Conservation (phyloP, 2,888 invertebrate genomes). For the Megaustenia siamemsis region DNA sequence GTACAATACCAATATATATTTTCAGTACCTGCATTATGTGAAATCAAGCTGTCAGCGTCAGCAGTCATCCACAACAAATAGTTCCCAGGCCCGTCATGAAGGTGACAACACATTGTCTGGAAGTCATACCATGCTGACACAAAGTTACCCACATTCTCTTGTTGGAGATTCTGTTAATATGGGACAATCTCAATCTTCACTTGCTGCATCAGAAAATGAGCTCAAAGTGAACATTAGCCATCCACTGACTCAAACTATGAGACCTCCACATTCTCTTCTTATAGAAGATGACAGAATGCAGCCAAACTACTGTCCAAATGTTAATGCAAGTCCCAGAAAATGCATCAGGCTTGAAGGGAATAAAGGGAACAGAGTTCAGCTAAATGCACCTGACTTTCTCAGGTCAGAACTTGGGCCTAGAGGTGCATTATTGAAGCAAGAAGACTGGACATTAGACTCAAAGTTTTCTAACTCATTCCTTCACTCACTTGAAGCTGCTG, state of each 20-base stretch:
- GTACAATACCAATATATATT: too few species aligned
- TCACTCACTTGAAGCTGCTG: background rate
- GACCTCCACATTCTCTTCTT: background rate
- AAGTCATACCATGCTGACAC: background rate
- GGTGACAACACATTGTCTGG: background rate
- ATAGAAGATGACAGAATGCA: background rate
- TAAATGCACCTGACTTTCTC: background rate
- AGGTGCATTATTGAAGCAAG: background rate
- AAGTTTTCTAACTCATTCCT: background rate
- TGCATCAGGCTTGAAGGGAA: background rate
- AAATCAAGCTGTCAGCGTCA: background rate
- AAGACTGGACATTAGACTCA: background rate
- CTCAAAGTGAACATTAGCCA: background rate
- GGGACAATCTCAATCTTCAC: too few species aligned
- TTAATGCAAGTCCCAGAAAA: background rate
- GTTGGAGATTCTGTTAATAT: background rate
- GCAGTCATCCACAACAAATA: background rate
- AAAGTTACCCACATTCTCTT: background rate
- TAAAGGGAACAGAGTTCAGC: background rate
- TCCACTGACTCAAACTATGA: background rate
- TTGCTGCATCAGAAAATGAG: background rate
- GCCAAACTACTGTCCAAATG: background rate
- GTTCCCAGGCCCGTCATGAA: background rate
- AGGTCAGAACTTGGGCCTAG: background rate
- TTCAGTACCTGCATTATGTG: slow-evolving; percentile 19